phyloP scores from a whole-genome alignment of 2,797 vertebrate species.

The Anas bahamensis region DNA sequence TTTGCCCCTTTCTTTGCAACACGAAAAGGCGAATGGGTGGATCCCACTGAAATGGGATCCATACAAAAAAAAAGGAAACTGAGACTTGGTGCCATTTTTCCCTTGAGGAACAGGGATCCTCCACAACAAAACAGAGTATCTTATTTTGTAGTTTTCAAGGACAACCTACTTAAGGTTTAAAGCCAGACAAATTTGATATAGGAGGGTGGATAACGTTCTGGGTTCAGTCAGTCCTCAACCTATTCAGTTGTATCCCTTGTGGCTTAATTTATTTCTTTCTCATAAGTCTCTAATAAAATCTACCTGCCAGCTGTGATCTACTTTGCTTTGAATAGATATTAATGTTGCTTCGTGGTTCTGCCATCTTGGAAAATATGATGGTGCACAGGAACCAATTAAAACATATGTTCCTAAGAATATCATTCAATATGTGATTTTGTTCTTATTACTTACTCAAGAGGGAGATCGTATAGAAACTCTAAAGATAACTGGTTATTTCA shows the following conservation, averaged over 20 bases:
- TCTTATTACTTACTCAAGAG: conserved; percentile 58
- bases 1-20: not conserved
- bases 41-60: not conserved
- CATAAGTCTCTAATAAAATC: conserved; percentile 67
- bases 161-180: conserved; percentile 43
- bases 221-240: conserved; percentile 54
- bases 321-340: conserved; percentile 68
- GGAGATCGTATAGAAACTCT: conserved; percentile 6
- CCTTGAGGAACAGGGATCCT: not conserved
- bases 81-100: not conserved
- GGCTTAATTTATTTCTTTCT: conserved; percentile 72
- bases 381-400: conserved; percentile 73
- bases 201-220: conserved; percentile 21
- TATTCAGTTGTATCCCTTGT: conserved; percentile 63
- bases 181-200: conserved; percentile 46
- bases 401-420: conserved; percentile 36
- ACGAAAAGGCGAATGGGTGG: not conserved
- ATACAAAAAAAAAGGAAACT: not conserved
- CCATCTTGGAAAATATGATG: conserved; percentile 61
- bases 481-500: conserved; percentile 40
- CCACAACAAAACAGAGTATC: not conserved
- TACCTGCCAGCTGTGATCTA: conserved; percentile 70
- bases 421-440: conserved; percentile 50
- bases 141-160: conserved; percentile 40
- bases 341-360: conserved; percentile 32